Evolutionary conservation across 2,888 invertebrate genomes (phyloP).

Genomic region (Sthenelais limicola): DNA sequence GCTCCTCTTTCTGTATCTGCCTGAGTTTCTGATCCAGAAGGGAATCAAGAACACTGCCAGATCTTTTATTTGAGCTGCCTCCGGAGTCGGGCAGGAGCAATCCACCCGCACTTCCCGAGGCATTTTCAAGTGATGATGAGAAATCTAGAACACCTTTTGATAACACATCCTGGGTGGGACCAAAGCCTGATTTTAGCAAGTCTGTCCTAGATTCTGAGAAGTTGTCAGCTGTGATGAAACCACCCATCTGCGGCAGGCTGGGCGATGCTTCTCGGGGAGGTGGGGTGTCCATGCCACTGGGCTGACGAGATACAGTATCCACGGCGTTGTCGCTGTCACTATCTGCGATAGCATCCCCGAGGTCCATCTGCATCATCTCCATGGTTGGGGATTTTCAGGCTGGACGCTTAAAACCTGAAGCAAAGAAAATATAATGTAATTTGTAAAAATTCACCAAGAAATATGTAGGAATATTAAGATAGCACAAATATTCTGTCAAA

Average conservation of each 20-base stretch:
- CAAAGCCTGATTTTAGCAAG: constrained; percentile 17
- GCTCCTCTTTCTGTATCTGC: neutral
- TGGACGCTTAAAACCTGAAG: neutral
- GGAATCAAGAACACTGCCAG: constrained; percentile 23
- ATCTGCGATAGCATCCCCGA: constrained; percentile 24
- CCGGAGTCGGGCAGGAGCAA: constrained; percentile 6
- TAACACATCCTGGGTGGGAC: constrained; percentile 1
- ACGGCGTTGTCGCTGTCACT: constrained; percentile 30
- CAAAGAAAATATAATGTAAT: constrained; percentile 4
- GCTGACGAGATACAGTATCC: constrained; percentile 23
- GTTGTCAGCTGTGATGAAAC: constrained; percentile 27
- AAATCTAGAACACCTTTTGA: constrained; percentile 27
- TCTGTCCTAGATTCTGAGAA: constrained; percentile 23
- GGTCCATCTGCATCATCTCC: constrained; percentile 40
- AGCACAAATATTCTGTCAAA: no score
- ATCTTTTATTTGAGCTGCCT: neutral
- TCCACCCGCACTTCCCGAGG: neutral
- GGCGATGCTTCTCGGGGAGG: constrained; percentile 27
- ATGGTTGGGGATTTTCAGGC: constrained; percentile 12
- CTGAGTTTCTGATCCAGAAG: constrained; percentile 30
- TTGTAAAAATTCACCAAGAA: neutral
- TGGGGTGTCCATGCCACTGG: constrained; percentile 28
- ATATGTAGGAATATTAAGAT: neutral
- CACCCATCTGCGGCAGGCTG: constrained; percentile 31
- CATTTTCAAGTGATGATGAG: constrained; percentile 20